Conservation (phyloP, 2,797 vertebrate species). For the Vespertilio murinus region DNA sequence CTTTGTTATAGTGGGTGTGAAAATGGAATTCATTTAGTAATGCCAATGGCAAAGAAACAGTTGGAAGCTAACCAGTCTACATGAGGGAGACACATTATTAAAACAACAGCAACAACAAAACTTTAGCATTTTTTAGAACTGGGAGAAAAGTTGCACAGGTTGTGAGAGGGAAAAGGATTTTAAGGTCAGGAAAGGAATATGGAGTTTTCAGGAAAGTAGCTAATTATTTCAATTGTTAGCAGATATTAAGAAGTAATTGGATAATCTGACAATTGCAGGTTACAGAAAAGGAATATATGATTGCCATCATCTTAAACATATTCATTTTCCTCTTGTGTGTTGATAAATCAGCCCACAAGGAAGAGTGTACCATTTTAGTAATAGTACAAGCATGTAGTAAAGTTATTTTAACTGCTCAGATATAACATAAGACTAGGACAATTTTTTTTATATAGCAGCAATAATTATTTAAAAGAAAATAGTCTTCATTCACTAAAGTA, state of each 20-base stretch:
- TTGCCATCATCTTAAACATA: not conserved
- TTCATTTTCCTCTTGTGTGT: slow-evolving; percentile 9
- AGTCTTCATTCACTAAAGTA: slow-evolving; percentile 2
- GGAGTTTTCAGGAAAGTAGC: not conserved
- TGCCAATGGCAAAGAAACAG: not conserved
- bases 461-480: slow-evolving; percentile 16
- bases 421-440: not conserved
- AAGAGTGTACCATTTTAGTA: not conserved
- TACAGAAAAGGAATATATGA: not conserved
- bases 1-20: not conserved
- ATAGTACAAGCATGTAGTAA: not conserved
- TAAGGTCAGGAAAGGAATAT: not conserved
- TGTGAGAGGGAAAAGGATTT: not conserved
- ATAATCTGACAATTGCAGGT: not conserved
- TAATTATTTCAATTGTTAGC: slow-evolving; percentile 2
- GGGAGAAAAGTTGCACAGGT: not conserved
- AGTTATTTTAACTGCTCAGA: slow-evolving; percentile 17
- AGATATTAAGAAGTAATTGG: not conserved
- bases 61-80: not conserved
- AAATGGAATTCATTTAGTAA: not conserved
- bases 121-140: not conserved
- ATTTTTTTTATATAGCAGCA: not conserved
- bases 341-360: not conserved
- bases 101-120: not conserved
- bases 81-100: not conserved